Percentiles rank a stretch among this genome's conserved stretches.
Evolutionary conservation across 2,797 vertebrate species (phyloP).

Genomic region (Myripristis murdjan): DNA sequence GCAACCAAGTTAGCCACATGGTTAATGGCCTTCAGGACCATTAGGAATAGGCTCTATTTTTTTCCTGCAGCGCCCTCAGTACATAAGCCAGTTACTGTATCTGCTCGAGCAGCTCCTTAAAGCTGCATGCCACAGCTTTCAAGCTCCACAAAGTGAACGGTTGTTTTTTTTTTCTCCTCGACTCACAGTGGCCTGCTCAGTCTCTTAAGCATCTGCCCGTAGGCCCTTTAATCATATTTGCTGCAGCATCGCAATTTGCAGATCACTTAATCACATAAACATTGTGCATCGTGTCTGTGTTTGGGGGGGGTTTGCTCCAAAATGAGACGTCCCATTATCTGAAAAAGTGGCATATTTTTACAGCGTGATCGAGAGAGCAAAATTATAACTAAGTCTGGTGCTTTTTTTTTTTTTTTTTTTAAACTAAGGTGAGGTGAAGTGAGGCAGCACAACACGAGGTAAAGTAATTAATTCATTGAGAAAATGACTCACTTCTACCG

Average conservation of each 20-base stretch:
- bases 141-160: constrained; percentile 44
- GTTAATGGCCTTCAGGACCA: constrained; percentile 65
- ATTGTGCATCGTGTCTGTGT: not conserved
- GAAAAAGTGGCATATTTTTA: not conserved
- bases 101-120: constrained; percentile 51
- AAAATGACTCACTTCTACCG: not conserved
- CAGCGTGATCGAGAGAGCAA: not conserved
- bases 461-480: not conserved
- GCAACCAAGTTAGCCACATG: constrained; percentile 57
- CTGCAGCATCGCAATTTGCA: not conserved
- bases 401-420: too few relatives aligned
- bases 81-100: constrained; percentile 61
- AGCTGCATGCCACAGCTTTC: constrained; percentile 65
- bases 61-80: constrained; percentile 47
- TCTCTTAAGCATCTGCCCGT: constrained; percentile 37
- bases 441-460: not conserved
- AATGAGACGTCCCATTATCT: not conserved
- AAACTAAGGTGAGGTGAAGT: too few relatives aligned
- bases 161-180: constrained; percentile 66
- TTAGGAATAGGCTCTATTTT: constrained; percentile 54
- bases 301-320: not conserved
- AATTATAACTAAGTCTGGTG: not conserved
- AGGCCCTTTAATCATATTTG: constrained; percentile 15
- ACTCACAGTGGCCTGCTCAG: constrained; percentile 40
- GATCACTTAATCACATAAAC: not conserved